A percentile compares a stretch with the other conserved stretches of the same genome.
Evolutionary conservation across 2,888 invertebrate species (phyloP).

Genomic region (Unio delphinus): DNA sequence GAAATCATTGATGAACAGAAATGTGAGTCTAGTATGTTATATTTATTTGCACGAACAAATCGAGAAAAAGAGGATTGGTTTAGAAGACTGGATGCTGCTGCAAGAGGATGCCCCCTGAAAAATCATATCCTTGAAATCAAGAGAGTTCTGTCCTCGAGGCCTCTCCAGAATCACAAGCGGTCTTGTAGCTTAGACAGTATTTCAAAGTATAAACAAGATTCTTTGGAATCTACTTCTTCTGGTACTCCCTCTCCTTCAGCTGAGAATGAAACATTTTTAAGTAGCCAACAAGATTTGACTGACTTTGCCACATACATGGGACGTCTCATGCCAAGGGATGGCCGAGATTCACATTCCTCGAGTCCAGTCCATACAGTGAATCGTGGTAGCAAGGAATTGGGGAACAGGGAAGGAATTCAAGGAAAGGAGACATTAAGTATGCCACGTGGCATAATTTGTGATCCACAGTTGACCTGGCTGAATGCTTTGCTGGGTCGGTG

Average conservation of each 20-base stretch:
- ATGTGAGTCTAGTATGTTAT: slow-evolving; percentile 70
- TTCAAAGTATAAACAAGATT: slow-evolving; percentile 45
- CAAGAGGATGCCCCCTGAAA: slow-evolving; percentile 53
- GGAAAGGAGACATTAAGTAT: slow-evolving; percentile 6
- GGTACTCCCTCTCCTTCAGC: slow-evolving; percentile 20
- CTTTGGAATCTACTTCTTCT: slow-evolving; percentile 53
- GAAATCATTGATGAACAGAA: slow-evolving; percentile 54
- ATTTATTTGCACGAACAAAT: slow-evolving; percentile 85
- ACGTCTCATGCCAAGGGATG: slow-evolving; percentile 57
- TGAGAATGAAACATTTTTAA: slow-evolving; percentile 14
- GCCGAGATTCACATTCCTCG: slow-evolving; percentile 21
- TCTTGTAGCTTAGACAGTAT: slow-evolving; percentile 34
- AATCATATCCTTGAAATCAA: slow-evolving; percentile 51
- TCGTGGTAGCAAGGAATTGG: slow-evolving; percentile 17
- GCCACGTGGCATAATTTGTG: slow-evolving; percentile 53
- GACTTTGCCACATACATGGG: slow-evolving; percentile 65
- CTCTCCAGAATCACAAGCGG: slow-evolving; percentile 17
- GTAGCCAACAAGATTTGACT: slow-evolving; percentile 31
- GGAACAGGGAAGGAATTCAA: slow-evolving; percentile 11
- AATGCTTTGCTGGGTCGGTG: slow-evolving; percentile 85
- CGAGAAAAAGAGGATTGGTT: slow-evolving; percentile 94
- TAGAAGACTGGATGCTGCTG: slow-evolving; percentile 67
- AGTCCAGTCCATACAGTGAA: slow-evolving; percentile 30
- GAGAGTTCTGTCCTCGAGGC: slow-evolving; percentile 32
- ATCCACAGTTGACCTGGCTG: slow-evolving; percentile 71